These are phyloP conservation scores for Escarpia spicata DNA, from an alignment of 2,888 invertebrate species.

Conservation along the genomic window DNA sequence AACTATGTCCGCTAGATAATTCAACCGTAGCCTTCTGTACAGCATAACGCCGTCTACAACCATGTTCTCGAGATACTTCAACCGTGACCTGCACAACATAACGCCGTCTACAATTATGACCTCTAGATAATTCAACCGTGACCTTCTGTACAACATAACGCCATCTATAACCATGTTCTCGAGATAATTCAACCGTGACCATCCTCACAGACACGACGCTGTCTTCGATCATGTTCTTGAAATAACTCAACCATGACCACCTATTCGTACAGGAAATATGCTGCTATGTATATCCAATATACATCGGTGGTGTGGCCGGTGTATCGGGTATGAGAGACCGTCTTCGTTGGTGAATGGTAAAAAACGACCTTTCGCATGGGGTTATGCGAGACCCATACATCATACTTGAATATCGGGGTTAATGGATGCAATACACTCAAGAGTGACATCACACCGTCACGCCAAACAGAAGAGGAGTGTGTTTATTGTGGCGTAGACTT, in stretches of 20 bases:
- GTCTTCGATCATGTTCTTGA: neutral
- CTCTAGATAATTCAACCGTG: neutral
- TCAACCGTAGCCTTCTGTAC: neutral
- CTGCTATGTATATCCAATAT: neutral
- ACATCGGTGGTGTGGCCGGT: too few relatives aligned
- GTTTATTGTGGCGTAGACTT: neutral
- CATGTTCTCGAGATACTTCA: neutral
- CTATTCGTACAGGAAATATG: neutral
- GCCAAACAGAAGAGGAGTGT: neutral
- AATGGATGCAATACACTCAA: neutral
- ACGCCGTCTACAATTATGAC: neutral
- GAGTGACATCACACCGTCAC: neutral
- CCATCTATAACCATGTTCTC: neutral
- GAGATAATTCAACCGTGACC: neutral
- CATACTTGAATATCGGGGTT: neutral
- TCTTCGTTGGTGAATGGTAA: neutral
- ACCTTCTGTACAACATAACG: neutral
- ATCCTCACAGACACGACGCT: neutral
- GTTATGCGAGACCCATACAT: neutral
- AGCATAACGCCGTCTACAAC: neutral
- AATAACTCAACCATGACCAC: neutral
- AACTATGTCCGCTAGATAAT: neutral
- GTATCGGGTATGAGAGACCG: neutral
- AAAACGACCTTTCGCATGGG: neutral
- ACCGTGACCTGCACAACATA: neutral